Conservation (phyloP, 2,888 invertebrate genomes). For the Drosophila stalkeri region DNA sequence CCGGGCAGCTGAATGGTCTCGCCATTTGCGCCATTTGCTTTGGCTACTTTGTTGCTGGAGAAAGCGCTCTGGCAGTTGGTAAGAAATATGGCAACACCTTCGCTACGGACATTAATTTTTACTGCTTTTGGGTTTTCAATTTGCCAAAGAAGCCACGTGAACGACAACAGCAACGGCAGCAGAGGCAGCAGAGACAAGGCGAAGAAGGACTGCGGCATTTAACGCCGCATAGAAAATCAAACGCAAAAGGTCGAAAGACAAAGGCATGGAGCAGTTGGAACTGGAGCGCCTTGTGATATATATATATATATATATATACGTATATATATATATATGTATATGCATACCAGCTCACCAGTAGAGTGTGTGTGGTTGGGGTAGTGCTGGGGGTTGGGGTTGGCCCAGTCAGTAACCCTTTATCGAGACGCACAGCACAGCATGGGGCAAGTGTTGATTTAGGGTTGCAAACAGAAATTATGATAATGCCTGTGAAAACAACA, state of each 20-base stretch:
- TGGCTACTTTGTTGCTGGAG: conserved; percentile 8
- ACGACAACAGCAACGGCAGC: conserved; percentile 25
- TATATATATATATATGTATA: background rate
- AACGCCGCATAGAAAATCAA: conserved; percentile 76
- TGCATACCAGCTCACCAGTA: conserved; percentile 1
- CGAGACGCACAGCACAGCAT: conserved; percentile 53
- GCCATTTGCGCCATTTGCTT: background rate
- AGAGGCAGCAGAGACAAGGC: background rate
- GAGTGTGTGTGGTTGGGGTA: background rate
- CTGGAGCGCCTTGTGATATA: conserved; percentile 56
- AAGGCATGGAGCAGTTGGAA: conserved; percentile 29
- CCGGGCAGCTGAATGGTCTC: background rate
- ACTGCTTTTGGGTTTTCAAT: conserved; percentile 76
- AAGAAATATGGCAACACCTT: conserved; percentile 68
- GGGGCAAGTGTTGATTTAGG: conserved; percentile 83
- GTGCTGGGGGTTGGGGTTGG: background rate
- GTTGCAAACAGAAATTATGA: conserved; percentile 84
- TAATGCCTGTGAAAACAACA: conserved; percentile 82
- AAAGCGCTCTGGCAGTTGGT: conserved; percentile 29
- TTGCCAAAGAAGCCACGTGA: conserved; percentile 65
- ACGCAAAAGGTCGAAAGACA: conserved; percentile 70
- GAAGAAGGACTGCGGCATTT: conserved; percentile 53
- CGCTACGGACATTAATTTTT: conserved; percentile 76
- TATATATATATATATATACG: conserved; percentile 43
- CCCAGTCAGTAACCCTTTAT: conserved; percentile 69